A percentile compares a stretch with the other conserved stretches of the same genome.
Evolutionary conservation across 2,113 vertebrate species (phyloP).

Genomic region (Saguinus midas): DNA sequence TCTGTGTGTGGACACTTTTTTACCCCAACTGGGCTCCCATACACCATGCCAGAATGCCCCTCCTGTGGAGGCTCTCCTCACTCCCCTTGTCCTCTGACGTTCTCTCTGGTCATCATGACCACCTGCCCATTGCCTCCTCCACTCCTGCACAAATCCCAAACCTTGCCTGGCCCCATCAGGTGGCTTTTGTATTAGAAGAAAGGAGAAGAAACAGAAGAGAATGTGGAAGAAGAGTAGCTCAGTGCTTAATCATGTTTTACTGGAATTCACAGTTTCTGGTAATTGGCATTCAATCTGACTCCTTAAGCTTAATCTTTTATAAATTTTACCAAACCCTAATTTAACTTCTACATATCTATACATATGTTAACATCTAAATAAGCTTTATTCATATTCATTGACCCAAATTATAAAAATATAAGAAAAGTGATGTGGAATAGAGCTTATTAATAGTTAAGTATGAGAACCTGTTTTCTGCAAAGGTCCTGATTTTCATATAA

Average conservation of each 20-base stretch:
- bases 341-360: neutral
- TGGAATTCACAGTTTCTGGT: neutral
- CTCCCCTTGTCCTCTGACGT: neutral
- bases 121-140: accelerated
- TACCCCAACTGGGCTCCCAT: neutral
- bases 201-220: neutral
- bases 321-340: neutral
- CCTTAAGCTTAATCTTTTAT: neutral
- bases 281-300: neutral
- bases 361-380: neutral
- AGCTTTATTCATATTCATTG: slow-evolving; percentile 3
- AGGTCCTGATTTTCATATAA: neutral
- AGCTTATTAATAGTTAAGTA: neutral
- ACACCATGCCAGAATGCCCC: no score
- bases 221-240: neutral
- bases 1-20: neutral
- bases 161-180: neutral
- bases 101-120: neutral
- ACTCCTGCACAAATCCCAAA: neutral
- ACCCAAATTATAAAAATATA: neutral
- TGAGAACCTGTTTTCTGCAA: neutral
- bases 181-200: neutral
- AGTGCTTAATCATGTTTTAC: neutral
- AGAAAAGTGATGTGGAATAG: neutral
- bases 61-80: neutral